phyloP scores from a whole-genome alignment of 37 sponge, comb jelly and placozoan species.

The Oscarella lobularis region DNA sequence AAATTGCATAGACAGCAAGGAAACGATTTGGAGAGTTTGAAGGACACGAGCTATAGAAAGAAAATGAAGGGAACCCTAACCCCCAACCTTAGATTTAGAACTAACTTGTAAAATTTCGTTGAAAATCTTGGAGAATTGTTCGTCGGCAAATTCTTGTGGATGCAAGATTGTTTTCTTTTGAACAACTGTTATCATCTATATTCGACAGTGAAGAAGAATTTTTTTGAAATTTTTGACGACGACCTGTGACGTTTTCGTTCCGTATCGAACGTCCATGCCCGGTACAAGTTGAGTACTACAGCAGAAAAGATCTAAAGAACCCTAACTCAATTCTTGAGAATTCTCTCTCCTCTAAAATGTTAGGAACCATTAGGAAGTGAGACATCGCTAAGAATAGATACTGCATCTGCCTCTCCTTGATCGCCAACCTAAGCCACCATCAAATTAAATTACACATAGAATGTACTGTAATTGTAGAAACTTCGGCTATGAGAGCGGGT shows the following conservation, averaged over 20 bases:
- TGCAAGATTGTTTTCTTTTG: not conserved
- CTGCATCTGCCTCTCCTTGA: not conserved
- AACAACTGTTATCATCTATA: too few species aligned
- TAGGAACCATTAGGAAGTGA: not conserved
- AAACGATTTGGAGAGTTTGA: slow-evolving; percentile 19
- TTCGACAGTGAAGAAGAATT: too few species aligned
- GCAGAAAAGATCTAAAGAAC: not conserved
- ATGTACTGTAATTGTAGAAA: too few species aligned
- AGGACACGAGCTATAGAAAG: slow-evolving; percentile 25
- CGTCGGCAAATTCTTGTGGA: not conserved
- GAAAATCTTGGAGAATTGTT: not conserved
- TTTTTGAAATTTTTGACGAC: too few species aligned
- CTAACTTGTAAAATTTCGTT: not conserved
- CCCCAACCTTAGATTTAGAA: too few species aligned
- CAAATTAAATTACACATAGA: too few species aligned
- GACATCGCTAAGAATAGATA: not conserved
- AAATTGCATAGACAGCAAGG: slow-evolving; percentile 36
- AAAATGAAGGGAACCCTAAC: too few species aligned
- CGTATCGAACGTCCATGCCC: not conserved
- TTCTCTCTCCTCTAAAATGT: too few species aligned
- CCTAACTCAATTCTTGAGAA: too few species aligned
- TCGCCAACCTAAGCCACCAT: not conserved
- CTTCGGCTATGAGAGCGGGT: too few species aligned
- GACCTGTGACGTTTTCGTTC: not conserved
- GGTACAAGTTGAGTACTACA: not conserved